phyloP scores from a whole-genome alignment of 2,113 vertebrate genomes.

The Erythrolamprus reginae region DNA sequence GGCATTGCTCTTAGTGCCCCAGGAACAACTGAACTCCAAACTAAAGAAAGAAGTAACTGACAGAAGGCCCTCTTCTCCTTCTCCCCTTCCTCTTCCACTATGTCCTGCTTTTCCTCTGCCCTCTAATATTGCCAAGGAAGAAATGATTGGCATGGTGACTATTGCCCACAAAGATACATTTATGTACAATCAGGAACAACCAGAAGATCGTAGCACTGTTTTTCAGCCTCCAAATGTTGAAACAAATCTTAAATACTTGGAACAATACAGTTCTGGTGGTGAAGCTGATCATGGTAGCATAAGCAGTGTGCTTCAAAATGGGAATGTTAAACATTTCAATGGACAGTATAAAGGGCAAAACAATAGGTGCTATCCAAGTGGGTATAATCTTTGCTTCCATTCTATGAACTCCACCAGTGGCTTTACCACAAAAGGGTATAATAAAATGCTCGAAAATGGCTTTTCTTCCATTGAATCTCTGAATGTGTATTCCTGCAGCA shows the following conservation, averaged over 20 bases:
- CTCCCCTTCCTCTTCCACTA: slow-evolving; percentile 7
- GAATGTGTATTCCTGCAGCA: slow-evolving; percentile 62
- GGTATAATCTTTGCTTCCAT: slow-evolving; percentile 64
- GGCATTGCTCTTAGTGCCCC: slow-evolving; percentile 51
- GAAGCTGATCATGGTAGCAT: slow-evolving; percentile 63
- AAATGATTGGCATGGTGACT: slow-evolving; percentile 73
- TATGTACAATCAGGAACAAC: slow-evolving; percentile 80
- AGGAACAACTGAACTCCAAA: slow-evolving; percentile 66
- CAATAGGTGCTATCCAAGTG: slow-evolving; percentile 62
- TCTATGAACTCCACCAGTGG: slow-evolving; percentile 67
- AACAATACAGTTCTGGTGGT: slow-evolving; percentile 66
- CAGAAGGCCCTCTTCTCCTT: slow-evolving; percentile 60
- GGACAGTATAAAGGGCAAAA: slow-evolving; percentile 74
- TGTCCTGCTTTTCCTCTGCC: slow-evolving; percentile 59
- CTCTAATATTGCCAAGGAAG: slow-evolving; percentile 86
- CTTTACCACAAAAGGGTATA: slow-evolving; percentile 64
- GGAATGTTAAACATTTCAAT: slow-evolving; percentile 65
- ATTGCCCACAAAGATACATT: slow-evolving; percentile 79
- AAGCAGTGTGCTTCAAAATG: slow-evolving; percentile 57
- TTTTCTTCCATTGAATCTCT: slow-evolving; percentile 64
- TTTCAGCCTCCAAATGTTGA: slow-evolving; percentile 54
- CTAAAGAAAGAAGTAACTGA: slow-evolving; percentile 64
- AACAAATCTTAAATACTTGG: slow-evolving; percentile 56
- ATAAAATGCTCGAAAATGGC: slow-evolving; percentile 62
- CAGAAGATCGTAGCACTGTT: slow-evolving; percentile 55